These are phyloP conservation scores for Botia almorhae DNA, from an alignment of 2,797 vertebrate genomes.

Conservation along the genomic window DNA sequence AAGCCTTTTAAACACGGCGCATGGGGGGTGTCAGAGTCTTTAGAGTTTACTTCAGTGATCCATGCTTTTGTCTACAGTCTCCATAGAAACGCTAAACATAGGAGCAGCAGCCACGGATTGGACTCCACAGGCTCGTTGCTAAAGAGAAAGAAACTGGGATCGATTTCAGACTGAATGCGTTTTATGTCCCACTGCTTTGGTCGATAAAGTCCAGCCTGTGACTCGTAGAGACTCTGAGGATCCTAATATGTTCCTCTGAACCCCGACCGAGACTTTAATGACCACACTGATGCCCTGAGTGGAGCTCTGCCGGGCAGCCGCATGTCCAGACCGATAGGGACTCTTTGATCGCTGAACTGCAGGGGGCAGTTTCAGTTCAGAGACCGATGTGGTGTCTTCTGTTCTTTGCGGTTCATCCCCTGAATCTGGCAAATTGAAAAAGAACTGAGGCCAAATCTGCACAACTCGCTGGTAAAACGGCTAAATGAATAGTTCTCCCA, in stretches of 20 bases:
- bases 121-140: slow-evolving; percentile 36
- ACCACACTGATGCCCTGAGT: slow-evolving; percentile 21
- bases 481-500: background rate
- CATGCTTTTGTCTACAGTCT: slow-evolving; percentile 29
- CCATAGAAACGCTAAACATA: slow-evolving; percentile 42
- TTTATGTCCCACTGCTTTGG: slow-evolving; percentile 28
- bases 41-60: slow-evolving; percentile 29
- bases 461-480: background rate
- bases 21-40: slow-evolving; percentile 12
- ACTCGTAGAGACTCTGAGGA: slow-evolving; percentile 43
- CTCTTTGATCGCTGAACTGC: slow-evolving; percentile 38
- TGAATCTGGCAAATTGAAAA: slow-evolving; percentile 36
- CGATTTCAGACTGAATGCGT: slow-evolving; percentile 41
- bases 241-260: slow-evolving; percentile 39
- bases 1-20: slow-evolving; percentile 31
- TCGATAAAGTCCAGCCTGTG: slow-evolving; percentile 44
- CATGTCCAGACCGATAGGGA: slow-evolving; percentile 32
- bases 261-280: slow-evolving; percentile 40
- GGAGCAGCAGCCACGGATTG: slow-evolving; percentile 34
- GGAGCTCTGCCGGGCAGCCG: slow-evolving; percentile 27
- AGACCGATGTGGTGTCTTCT: slow-evolving; percentile 17
- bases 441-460: slow-evolving; percentile 6
- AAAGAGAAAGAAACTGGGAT: slow-evolving; percentile 39
- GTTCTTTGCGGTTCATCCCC: slow-evolving; percentile 22
- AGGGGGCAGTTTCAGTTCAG: slow-evolving; percentile 7